Evolutionary conservation across 2,113 vertebrate species (phyloP).

Genomic region (Aphyosemion australe): DNA sequence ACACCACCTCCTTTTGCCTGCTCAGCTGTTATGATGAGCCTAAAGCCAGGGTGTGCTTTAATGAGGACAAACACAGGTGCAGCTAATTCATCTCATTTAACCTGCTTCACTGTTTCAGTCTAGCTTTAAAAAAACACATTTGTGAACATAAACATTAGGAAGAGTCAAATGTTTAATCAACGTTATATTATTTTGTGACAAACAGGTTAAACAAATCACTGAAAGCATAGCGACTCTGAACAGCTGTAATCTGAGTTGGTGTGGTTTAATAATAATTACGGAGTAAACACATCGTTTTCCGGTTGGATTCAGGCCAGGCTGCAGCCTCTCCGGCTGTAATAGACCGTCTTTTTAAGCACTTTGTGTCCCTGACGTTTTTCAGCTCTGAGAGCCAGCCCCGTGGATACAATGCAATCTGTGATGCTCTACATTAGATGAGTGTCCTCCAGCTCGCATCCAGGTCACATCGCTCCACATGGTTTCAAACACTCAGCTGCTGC

Average conservation of each 20-base stretch:
- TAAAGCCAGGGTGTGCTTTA: background rate
- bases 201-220: background rate
- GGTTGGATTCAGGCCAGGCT: conserved; percentile 7
- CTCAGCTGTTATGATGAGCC: background rate
- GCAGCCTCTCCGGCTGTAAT: background rate
- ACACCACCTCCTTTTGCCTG: no score
- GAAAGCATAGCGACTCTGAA: background rate
- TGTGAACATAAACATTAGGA: no score
- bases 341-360: conserved; percentile 39
- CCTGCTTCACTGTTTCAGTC: background rate
- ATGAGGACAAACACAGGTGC: background rate
- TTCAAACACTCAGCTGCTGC: conserved; percentile 22
- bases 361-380: conserved; percentile 43
- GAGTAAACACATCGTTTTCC: conserved; percentile 21
- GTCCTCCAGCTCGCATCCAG: conserved; percentile 56
- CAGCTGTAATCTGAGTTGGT: background rate
- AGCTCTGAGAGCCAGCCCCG: conserved; percentile 18
- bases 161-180: no score
- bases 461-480: conserved; percentile 53
- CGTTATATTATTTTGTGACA: no score
- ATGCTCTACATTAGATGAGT: conserved; percentile 62
- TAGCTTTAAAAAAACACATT: no score
- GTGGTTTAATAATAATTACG: conserved; percentile 15
- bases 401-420: conserved; percentile 57
- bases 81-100: conserved; percentile 3